A percentile compares a stretch with the other conserved stretches of the same genome.
These are phyloP conservation scores for Eueides isabella DNA, from an alignment of 1,140 invertebrate genomes.

Conservation along the genomic window DNA sequence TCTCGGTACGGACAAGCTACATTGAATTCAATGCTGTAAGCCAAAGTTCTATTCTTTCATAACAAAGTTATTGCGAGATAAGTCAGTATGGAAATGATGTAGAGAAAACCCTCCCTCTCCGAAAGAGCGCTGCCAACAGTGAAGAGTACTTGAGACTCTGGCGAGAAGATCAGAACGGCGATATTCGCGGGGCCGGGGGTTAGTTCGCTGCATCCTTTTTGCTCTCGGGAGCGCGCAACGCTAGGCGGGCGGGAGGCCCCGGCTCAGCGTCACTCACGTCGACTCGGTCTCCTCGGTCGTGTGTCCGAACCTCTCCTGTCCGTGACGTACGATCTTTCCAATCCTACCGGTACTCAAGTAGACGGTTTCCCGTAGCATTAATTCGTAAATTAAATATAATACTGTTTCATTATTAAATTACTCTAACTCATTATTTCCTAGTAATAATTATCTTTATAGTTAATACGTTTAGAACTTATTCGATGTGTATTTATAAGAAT, in stretches of 20 bases:
- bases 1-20: slow-evolving; percentile 52
- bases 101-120: slow-evolving; percentile 71
- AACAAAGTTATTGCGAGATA: slow-evolving; percentile 42
- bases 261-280: slow-evolving; percentile 75
- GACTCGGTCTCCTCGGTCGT: slow-evolving; percentile 72
- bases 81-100: slow-evolving; percentile 48
- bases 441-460: slow-evolving; percentile 29
- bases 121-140: slow-evolving; percentile 65
- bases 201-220: slow-evolving; percentile 77
- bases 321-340: slow-evolving; percentile 73
- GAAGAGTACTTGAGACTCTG: slow-evolving; percentile 77
- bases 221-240: slow-evolving; percentile 65
- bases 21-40: slow-evolving; percentile 48
- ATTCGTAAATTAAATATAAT: slow-evolving; percentile 44
- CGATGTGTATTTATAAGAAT: slow-evolving; percentile 23
- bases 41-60: slow-evolving; percentile 52
- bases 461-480: slow-evolving; percentile 29
- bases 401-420: slow-evolving; percentile 7
- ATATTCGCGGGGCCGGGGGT: slow-evolving; percentile 70
- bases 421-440: slow-evolving; percentile 12
- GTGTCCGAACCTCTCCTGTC: slow-evolving; percentile 77
- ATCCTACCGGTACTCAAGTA: slow-evolving; percentile 69
- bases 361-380: slow-evolving; percentile 56
- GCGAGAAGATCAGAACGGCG: slow-evolving; percentile 71
- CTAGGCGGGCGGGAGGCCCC: slow-evolving; percentile 72